These are phyloP conservation scores for Isichthys henryi DNA, from an alignment of 2,113 vertebrate species.

Conservation along the genomic window DNA sequence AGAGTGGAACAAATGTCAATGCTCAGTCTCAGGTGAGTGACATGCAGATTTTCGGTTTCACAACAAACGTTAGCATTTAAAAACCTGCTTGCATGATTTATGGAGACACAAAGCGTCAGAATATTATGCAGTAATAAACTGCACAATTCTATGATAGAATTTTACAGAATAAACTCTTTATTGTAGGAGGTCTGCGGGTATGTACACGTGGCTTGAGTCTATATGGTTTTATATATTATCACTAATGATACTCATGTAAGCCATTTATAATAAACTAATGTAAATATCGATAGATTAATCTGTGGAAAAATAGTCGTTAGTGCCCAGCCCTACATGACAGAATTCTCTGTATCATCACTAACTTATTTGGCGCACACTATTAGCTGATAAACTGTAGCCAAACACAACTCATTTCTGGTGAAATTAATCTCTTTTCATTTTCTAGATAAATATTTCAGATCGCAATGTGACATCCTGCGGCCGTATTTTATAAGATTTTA, in stretches of 20 bases:
- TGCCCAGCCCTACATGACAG: neutral
- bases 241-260: neutral
- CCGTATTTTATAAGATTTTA: neutral
- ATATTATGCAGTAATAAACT: neutral
- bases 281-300: neutral
- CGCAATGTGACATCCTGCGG: neutral
- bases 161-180: too few relatives aligned
- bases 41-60: neutral
- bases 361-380: neutral
- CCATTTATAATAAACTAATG: neutral
- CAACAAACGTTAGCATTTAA: neutral
- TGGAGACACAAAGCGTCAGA: neutral
- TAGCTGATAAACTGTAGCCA: neutral
- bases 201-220: neutral
- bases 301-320: too few relatives aligned
- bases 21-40: conserved; percentile 87
- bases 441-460: neutral
- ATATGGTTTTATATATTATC: neutral
- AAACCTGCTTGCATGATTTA: neutral
- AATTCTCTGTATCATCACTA: neutral
- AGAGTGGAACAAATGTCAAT: conserved; percentile 83
- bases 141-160: neutral
- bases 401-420: too few relatives aligned
- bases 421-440: neutral
- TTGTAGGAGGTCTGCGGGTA: neutral